A percentile compares a stretch with the other conserved stretches of the same genome.
These are phyloP conservation scores for Drosophila leonis DNA, from an alignment of 2,888 invertebrate species.

Conservation along the genomic window DNA sequence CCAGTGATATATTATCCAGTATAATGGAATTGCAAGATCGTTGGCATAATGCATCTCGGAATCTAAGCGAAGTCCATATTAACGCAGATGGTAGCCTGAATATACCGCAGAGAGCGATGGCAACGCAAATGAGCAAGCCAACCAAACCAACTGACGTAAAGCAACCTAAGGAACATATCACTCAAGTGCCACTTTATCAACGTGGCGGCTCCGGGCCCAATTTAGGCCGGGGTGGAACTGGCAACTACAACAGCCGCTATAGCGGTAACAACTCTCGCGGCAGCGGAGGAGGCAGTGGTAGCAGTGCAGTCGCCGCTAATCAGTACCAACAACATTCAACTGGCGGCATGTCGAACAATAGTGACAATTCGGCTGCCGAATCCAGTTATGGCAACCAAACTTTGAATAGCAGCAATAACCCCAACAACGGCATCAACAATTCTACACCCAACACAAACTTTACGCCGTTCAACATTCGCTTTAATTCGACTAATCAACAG, in stretches of 20 bases:
- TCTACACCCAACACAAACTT: slow-evolving; percentile 51
- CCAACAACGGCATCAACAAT: slow-evolving; percentile 47
- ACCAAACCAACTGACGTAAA: neutral
- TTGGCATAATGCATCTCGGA: slow-evolving; percentile 88
- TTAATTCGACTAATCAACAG: slow-evolving; percentile 75
- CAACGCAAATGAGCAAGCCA: neutral
- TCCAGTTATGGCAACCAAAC: slow-evolving; percentile 55
- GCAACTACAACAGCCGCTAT: slow-evolving; percentile 83
- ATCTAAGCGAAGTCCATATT: slow-evolving; percentile 86
- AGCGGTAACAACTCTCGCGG: slow-evolving; percentile 72
- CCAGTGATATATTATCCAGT: slow-evolving; percentile 88
- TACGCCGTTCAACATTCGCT: slow-evolving; percentile 79
- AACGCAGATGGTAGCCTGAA: slow-evolving; percentile 87
- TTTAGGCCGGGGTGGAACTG: slow-evolving; percentile 82
- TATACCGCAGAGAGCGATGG: slow-evolving; percentile 77
- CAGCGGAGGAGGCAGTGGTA: slow-evolving; percentile 30
- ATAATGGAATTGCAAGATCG: slow-evolving; percentile 90
- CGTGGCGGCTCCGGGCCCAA: slow-evolving; percentile 86
- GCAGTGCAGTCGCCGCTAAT: slow-evolving; percentile 47
- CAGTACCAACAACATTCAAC: slow-evolving; percentile 61
- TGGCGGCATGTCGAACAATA: slow-evolving; percentile 17
- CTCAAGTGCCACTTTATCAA: slow-evolving; percentile 88
- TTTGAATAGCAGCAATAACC: slow-evolving; percentile 67
- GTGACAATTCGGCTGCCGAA: slow-evolving; percentile 21
- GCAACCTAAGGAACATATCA: slow-evolving; percentile 57